Base-by-base conservation (phyloP, 1,140 invertebrate species). In the Cryptotermes secundus region DNA sequence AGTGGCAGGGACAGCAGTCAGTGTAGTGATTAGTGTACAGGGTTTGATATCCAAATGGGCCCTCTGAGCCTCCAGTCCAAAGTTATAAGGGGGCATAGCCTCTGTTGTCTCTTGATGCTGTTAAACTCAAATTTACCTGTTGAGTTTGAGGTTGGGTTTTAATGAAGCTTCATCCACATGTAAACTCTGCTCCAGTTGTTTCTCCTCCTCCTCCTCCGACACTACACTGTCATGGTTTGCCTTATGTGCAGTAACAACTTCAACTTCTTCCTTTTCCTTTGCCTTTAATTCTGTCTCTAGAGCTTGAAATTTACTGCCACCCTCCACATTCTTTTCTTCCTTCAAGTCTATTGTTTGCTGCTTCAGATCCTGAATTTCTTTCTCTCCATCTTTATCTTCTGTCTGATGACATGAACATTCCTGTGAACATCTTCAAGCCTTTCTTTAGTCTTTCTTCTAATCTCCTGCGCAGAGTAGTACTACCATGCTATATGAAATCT, bases 401-500 rank as follows among this genome's bases (percentile, higher is more conserved):
- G 84, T 83, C 83, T 90, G 85, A 80, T 86, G 34, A 87, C 86
- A 81, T 89, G 85, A 36, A 91, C 89, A 36, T 86, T 86, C 36
- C 88, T 86, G 81, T 86, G 79, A 6, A 88, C 86, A 31, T 87
- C 85, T 36, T 88, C 85, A 35, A 89, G 86, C 35, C 91, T 89
- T 87, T 88, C 91, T 86, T 88, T 92, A 87, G 88, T 94, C 92
- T 89, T 91, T 86, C 90, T 88, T 81, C 89, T 89, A n/a, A 86
- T 89, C 80, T 91, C 89, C 90, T 49, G 80, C 26, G 36, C 36
- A 0, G 80, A 49, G 34, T 10, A 81, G 90, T 91, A 97, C 88
- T 93, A 93, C 91, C 93, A 97, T 38, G 96, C 96, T 79, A 94
- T 91, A 89, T 94, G 93, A 35, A 97, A 92, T 87, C 94, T 94